Evolutionary conservation across 1,140 invertebrate species (phyloP).

Genomic region (Drosophila nigromelanica): DNA sequence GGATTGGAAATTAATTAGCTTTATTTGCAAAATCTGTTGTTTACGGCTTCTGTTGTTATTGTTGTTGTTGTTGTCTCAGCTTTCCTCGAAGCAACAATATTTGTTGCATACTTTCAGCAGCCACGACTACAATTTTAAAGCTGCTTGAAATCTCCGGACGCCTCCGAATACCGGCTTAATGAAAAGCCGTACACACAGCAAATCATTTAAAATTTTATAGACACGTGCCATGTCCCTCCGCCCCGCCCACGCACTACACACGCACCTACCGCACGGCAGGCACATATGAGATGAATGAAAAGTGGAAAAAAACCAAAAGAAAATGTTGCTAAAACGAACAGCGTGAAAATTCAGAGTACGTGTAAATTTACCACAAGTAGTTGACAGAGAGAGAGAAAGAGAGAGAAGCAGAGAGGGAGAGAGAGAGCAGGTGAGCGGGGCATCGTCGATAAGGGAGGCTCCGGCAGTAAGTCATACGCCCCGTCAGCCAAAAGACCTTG

Average conservation of each 20-base stretch:
- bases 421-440: background rate
- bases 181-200: slow-evolving; percentile 48
- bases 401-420: background rate
- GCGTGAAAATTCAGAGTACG: slow-evolving; percentile 75
- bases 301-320: slow-evolving; percentile 30
- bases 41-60: slow-evolving; percentile 3
- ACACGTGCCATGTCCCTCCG: slow-evolving; percentile 39
- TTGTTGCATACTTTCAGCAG: slow-evolving; percentile 21
- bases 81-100: slow-evolving; percentile 14
- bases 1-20: slow-evolving; percentile 66
- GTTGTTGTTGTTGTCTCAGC: slow-evolving; percentile 33
- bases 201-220: slow-evolving; percentile 77
- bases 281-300: background rate
- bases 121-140: slow-evolving; percentile 52
- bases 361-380: slow-evolving; percentile 77
- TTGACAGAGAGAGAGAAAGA: slow-evolving; percentile 8
- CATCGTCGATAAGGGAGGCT: background rate
- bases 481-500: slow-evolving; percentile 65
- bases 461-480: slow-evolving; percentile 64
- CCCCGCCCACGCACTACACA: background rate
- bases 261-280: background rate
- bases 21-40: slow-evolving; percentile 49
- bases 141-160: slow-evolving; percentile 31
- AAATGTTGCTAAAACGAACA: slow-evolving; percentile 66
- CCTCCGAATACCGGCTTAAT: slow-evolving; percentile 52